phyloP scores from a whole-genome alignment of 2,113 vertebrate species.

The Festucalex cinctus region DNA sequence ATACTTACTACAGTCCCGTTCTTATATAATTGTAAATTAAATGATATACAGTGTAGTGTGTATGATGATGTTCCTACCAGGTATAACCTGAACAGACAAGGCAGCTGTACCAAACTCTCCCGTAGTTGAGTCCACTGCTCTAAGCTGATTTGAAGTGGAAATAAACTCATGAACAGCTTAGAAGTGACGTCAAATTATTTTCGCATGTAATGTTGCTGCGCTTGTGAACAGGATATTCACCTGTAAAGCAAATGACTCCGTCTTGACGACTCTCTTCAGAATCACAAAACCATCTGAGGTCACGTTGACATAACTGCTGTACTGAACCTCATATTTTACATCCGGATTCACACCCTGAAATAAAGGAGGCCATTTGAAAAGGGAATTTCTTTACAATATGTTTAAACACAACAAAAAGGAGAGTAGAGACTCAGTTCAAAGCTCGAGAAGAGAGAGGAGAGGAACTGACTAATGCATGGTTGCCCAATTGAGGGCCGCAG shows the following conservation, averaged over 20 bases:
- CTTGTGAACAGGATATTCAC: slow-evolving; percentile 20
- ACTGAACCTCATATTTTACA: slow-evolving; percentile 75
- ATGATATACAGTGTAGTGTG: background rate
- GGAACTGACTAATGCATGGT: too few species aligned
- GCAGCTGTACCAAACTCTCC: slow-evolving; percentile 70
- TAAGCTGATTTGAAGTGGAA: slow-evolving; percentile 41
- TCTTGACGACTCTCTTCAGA: slow-evolving; percentile 69
- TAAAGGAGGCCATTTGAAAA: background rate
- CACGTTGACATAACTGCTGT: slow-evolving; percentile 78
- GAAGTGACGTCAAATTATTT: background rate
- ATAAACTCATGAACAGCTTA: background rate
- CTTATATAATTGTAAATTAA: background rate
- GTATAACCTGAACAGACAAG: slow-evolving; percentile 71
- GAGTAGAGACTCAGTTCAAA: too few species aligned
- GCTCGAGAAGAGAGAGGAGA: too few species aligned
- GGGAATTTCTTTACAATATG: too few species aligned
- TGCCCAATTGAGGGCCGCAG: too few species aligned
- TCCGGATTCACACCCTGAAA: slow-evolving; percentile 80
- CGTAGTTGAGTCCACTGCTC: slow-evolving; percentile 62
- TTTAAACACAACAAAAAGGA: too few species aligned
- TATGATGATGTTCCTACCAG: slow-evolving; percentile 46
- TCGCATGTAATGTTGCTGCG: too few species aligned
- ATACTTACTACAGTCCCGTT: background rate
- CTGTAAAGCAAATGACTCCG: slow-evolving; percentile 72
- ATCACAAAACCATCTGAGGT: slow-evolving; percentile 79